phyloP scores from a whole-genome alignment of 2,888 invertebrate genomes.

The Anthrax anthrax region DNA sequence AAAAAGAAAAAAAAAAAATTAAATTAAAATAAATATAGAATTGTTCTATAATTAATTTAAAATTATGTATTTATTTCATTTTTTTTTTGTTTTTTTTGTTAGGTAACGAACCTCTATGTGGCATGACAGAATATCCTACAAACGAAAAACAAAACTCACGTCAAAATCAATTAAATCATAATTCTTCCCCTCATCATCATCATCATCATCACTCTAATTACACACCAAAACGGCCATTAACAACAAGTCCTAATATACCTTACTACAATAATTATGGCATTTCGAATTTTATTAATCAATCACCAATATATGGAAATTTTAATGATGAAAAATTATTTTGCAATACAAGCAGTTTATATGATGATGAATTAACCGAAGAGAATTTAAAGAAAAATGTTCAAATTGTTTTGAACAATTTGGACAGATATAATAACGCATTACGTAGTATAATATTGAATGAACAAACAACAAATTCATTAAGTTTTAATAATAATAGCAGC shows the following conservation, averaged over 20 bases:
- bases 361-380: slow-evolving; percentile 33
- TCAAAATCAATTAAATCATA: slow-evolving; percentile 29
- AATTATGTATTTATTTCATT: neutral
- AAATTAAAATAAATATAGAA: too few relatives aligned
- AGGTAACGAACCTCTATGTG: slow-evolving; percentile 34
- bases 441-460: slow-evolving; percentile 34
- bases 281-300: slow-evolving; percentile 1
- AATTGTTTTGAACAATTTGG: slow-evolving; percentile 34
- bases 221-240: slow-evolving; percentile 20
- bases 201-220: slow-evolving; percentile 16
- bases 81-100: slow-evolving; percentile 13
- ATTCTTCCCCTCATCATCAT: slow-evolving; percentile 11
- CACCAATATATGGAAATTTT: slow-evolving; percentile 12
- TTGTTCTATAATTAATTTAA: too few relatives aligned
- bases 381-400: slow-evolving; percentile 35
- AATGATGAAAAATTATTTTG: neutral
- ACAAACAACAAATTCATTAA: slow-evolving; percentile 23
- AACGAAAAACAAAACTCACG: slow-evolving; percentile 32
- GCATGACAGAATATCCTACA: slow-evolving; percentile 36
- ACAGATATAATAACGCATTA: slow-evolving; percentile 32
- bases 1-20: too few relatives aligned
- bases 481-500: slow-evolving; percentile 18
- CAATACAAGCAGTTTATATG: slow-evolving; percentile 1
- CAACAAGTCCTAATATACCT: slow-evolving; percentile 24
- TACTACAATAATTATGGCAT: slow-evolving; percentile 13